Percentiles rank a stretch among this genome's conserved stretches.
phyloP scores from a whole-genome alignment of 2,888 invertebrate species.

The Smittia aterrima region DNA sequence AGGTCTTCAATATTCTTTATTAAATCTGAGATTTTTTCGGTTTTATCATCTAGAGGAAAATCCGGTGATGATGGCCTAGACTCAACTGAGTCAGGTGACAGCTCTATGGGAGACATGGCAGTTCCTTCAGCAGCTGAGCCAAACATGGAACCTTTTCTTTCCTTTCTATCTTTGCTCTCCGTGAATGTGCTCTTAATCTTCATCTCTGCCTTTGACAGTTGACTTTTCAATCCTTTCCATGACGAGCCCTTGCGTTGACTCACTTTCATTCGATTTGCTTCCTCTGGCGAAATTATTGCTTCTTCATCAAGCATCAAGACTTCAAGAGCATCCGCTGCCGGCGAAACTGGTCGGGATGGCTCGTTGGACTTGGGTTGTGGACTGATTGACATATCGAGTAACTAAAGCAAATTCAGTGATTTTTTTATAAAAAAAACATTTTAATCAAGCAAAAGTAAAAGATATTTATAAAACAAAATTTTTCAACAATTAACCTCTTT shows the following conservation, averaged over 20 bases:
- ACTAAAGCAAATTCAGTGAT: conserved; percentile 45
- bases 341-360: conserved; percentile 56
- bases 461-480: no score
- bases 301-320: conserved; percentile 47
- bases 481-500: no score
- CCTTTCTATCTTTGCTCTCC: conserved; percentile 51
- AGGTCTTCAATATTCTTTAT: conserved; percentile 44
- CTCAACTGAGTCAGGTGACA: conserved; percentile 46
- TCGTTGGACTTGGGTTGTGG: conserved; percentile 48
- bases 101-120: conserved; percentile 49
- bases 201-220: conserved; percentile 75
- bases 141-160: conserved; percentile 51
- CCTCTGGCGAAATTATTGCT: conserved; percentile 49
- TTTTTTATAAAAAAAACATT: background rate
- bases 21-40: conserved; percentile 46
- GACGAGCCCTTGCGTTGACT: conserved; percentile 61
- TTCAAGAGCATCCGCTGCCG: conserved; percentile 55
- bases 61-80: conserved; percentile 46
- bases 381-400: conserved; percentile 46
- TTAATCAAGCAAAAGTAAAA: background rate
- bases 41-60: conserved; percentile 48
- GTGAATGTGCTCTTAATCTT: conserved; percentile 67
- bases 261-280: conserved; percentile 52
- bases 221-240: conserved; percentile 77
- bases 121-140: conserved; percentile 51